Base-by-base conservation (phyloP, 2,888 invertebrate genomes). In the Patella caerulea region DNA sequence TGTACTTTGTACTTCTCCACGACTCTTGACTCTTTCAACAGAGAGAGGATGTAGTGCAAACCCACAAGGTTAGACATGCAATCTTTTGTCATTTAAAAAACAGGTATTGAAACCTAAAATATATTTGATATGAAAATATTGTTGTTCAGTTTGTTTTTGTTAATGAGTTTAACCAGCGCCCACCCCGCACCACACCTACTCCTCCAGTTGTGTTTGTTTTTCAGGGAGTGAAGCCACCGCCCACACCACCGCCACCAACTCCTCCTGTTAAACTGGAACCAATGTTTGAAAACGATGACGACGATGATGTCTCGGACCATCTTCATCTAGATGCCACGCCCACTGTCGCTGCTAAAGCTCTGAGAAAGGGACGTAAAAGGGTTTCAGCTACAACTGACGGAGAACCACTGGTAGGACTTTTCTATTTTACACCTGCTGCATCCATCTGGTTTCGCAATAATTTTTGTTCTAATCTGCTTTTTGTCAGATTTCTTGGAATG, bases 271-370 rank as follows among this genome's bases (percentile, higher is more conserved):
- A 72, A 15, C 59, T 75, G 7, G 81, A 80, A n/a, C 82, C 84
- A 2, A 82, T 82, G 12, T 79, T 81, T 56, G 76, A 85, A 19
- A 82, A 83, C 0, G 87, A 87, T 73, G 65, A 65, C 3, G 84
- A 86, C 65, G 80, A 83, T 56, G 86, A 86, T 75, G 83, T 83
- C 45, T 81, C 83, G 5, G 78, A 82, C 15, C 86, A 86, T 73
- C 73, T 86, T 7, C 84, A 86, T 74, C 84, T 88, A n/a, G 88
- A 88, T 78, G 87, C 86, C 19, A 88, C 88, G 0, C 88, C 88
- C 3, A 82, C 86, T 15, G 84, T 85, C 11, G 88, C 88, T 5
- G 86, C 86, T 19, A 87, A 85, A 75, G 83, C 79, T 19, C 53
- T 86, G 45, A 78, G 82, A 29, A 84, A 82, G 74, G 76, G 83